Percentiles rank a stretch among this genome's conserved stretches.
Conservation (phyloP, 2,797 vertebrate species). For the Pygocentrus nattereri region DNA sequence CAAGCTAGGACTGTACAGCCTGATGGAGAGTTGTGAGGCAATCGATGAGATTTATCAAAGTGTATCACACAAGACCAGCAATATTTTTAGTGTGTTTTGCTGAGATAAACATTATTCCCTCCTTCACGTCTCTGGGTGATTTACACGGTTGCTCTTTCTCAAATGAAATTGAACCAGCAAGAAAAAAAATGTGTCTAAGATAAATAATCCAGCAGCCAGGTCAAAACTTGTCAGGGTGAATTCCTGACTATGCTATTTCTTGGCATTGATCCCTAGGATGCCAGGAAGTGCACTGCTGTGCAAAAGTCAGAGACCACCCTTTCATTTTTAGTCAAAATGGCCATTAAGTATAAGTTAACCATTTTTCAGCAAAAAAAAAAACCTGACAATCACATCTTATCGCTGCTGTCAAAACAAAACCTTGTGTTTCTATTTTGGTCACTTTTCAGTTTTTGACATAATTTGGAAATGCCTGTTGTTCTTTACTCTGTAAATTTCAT, state of each 20-base stretch:
- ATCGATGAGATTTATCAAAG: conserved; percentile 21
- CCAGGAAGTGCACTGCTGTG: not conserved
- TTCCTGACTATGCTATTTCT: conserved; percentile 31
- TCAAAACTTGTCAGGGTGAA: conserved; percentile 46
- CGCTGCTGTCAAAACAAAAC: no score
- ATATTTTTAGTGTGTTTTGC: not conserved
- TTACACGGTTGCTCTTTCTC: not conserved
- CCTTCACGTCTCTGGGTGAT: not conserved
- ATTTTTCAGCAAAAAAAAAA: no score
- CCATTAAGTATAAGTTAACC: no score
- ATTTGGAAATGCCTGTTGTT: no score
- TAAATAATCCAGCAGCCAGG: conserved; percentile 24
- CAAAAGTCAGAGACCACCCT: no score
- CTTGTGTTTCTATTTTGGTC: no score
- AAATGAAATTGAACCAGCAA: not conserved
- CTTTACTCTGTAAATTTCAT: no score
- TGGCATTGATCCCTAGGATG: conserved; percentile 41
- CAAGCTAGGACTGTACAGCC: not conserved
- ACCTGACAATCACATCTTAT: no score
- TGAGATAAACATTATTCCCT: not conserved
- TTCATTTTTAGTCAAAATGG: no score
- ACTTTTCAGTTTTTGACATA: no score
- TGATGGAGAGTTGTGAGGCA: not conserved
- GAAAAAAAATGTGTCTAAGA: not conserved
- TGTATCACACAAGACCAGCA: not conserved